These are phyloP conservation scores for Sebastes oblongus DNA, from an alignment of 2,797 vertebrate species.

Conservation along the genomic window DNA sequence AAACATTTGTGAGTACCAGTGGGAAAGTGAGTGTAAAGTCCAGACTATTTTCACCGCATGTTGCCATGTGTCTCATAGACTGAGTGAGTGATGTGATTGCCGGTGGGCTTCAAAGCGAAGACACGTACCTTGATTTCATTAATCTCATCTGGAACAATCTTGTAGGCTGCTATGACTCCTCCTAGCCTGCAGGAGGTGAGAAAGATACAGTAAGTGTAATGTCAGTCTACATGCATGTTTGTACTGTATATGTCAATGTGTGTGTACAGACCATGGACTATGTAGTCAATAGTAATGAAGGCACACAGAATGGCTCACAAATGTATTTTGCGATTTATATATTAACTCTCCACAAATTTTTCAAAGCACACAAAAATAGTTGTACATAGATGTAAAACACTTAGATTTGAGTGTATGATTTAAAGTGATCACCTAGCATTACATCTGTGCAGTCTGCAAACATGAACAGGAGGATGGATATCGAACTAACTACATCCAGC, in stretches of 20 bases:
- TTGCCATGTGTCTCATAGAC: background rate
- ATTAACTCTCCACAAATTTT: too few relatives aligned
- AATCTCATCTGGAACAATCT: conserved; percentile 98
- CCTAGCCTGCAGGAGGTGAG: conserved; percentile 88
- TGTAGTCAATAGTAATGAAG: background rate
- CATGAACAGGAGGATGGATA: background rate
- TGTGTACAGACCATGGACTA: background rate
- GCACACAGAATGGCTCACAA: too few relatives aligned
- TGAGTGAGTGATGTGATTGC: background rate
- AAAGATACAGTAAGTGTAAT: conserved; percentile 1
- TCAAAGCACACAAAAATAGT: too few relatives aligned
- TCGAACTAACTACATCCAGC: background rate
- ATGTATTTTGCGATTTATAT: too few relatives aligned
- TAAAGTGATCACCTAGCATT: background rate
- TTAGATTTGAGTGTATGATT: background rate
- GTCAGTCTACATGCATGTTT: background rate
- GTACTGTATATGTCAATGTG: background rate
- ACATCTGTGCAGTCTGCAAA: background rate
- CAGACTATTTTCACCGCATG: background rate
- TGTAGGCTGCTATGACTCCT: conserved; percentile 96
- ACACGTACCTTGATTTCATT: conserved; percentile 96
- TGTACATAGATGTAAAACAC: too few relatives aligned
- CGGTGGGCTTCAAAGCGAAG: background rate
- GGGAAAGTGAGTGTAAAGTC: background rate
- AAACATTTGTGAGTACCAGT: background rate